Percentiles rank a stretch among this genome's conserved stretches.
phyloP scores from a whole-genome alignment of 37 sponge, comb jelly and placozoan species.

The Cladorhizidae sp. region DNA sequence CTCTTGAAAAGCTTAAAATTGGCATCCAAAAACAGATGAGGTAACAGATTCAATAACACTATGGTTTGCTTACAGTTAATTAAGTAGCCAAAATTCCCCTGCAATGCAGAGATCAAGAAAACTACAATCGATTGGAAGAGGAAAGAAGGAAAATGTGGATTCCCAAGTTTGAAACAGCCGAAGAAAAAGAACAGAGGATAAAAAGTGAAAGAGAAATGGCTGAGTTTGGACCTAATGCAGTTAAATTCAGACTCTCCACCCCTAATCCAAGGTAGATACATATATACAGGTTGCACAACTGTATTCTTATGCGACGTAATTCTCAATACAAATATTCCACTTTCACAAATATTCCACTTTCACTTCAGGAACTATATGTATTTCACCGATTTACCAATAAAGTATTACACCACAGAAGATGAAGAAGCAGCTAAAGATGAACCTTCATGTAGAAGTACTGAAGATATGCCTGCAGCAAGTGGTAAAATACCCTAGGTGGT shows the following conservation, averaged over 20 bases:
- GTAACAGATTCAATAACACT: no score
- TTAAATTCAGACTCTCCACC: constrained; percentile 35
- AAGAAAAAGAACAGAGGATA: constrained; percentile 49
- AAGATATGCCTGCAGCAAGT: no score
- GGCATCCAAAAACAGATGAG: neutral
- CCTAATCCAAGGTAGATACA: constrained; percentile 37
- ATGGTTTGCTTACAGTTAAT: no score
- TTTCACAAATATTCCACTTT: no score
- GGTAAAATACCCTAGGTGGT: no score
- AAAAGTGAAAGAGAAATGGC: constrained; percentile 27
- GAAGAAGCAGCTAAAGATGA: no score
- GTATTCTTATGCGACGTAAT: no score
- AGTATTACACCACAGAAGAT: neutral
- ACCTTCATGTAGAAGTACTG: no score
- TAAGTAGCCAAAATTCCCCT: no score
- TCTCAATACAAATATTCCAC: no score
- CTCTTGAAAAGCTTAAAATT: constrained; percentile 22
- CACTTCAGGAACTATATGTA: constrained; percentile 18
- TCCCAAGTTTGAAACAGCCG: constrained; percentile 48
- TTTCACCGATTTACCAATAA: constrained; percentile 22
- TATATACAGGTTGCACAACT: neutral
- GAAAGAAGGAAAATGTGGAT: constrained; percentile 16
- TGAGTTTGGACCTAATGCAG: constrained; percentile 51
- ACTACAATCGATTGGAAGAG: neutral
- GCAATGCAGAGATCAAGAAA: constrained; percentile 7